Evolutionary conservation across 2,797 vertebrate genomes (phyloP), one percentile per base, ranked within the genome.

Genomic region (Hozukius guyotensis): DNA sequence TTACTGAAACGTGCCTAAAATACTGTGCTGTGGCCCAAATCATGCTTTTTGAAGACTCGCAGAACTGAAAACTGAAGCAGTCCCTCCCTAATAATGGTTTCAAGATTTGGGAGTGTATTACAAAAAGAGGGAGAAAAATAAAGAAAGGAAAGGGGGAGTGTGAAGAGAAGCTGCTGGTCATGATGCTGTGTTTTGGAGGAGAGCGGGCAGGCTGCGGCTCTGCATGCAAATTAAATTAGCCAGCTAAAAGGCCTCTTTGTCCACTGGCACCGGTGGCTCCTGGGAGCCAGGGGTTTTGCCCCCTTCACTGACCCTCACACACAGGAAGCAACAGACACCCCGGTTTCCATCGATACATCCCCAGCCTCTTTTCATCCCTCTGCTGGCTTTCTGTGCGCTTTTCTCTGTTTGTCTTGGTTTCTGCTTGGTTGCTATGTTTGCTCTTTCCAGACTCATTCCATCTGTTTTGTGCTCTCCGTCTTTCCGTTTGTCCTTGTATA

Each of bases 201-300:
- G 79, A 87, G 69, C 68, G 55, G 65, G 7, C 64, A 63, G 87
- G 80, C 87, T 72, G 87, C 75, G 31, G 88, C 86, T 89, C 78
- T 84, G 92, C 89, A 95, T 96, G 91, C 93, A 93, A 95, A 96
- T 95, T 81, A 89, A 93, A 92, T 87, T 78, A 91, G 90, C 83
- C 72, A 34, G 72, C 92, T 80, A 93, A 95, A 85, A 88, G 92
- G 89, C 72, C 77, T 84, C 95, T 96, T 96, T 96, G 96, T 96
- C 80, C 83, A 18, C 42, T 73, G 78, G 77, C 83, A 75, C 77
- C n/a, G 24, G 83, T 85, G 88, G 85, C 86, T 92, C 87, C 88
- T 88, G 89, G 81, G 87, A 91, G 85, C 84, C 89, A 92, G 82
- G 77, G 90, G 86, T 80, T 42, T 89, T 80, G 87, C 81, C 82